Conservation (phyloP, 2,888 invertebrate species). For the Priocnemis perturbator region DNA sequence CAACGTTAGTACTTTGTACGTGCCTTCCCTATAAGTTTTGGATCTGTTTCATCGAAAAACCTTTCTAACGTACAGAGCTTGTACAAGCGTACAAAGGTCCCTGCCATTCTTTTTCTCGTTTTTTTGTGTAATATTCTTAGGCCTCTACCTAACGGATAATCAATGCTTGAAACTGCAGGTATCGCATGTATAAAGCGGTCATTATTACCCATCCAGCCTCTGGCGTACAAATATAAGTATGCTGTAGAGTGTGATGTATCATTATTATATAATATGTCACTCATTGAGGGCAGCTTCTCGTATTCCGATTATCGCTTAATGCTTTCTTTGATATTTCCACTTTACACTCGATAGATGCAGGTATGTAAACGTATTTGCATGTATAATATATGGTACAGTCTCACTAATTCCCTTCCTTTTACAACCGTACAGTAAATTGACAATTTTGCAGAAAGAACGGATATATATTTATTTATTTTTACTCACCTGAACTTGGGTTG, state of each 20-base stretch:
- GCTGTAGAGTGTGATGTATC: too few species aligned
- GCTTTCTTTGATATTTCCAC: constrained; percentile 33
- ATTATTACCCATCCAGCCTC: constrained; percentile 7
- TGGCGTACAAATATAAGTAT: constrained; percentile 14
- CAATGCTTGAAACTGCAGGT: constrained; percentile 40
- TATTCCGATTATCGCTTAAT: too few species aligned
- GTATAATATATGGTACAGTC: constrained; percentile 16
- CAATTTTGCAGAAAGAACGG: constrained; percentile 62
- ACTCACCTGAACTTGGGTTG: constrained; percentile 72
- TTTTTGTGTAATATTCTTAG: constrained; percentile 19
- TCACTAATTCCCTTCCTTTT: constrained; percentile 31
- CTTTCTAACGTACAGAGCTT: not conserved
- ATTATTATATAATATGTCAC: not conserved
- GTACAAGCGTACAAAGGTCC: not conserved
- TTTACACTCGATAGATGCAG: constrained; percentile 59
- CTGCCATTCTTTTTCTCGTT: not conserved
- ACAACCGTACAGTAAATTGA: constrained; percentile 27
- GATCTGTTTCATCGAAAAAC: constrained; percentile 11
- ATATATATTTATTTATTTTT: constrained; percentile 69
- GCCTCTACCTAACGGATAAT: constrained; percentile 26
- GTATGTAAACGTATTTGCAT: constrained; percentile 16
- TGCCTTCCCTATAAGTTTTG: constrained; percentile 13
- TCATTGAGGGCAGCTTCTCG: too few species aligned
- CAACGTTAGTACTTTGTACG: constrained; percentile 11
- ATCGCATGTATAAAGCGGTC: constrained; percentile 51